Percentiles rank a stretch among this genome's conserved stretches.
Conservation (phyloP, 2,797 vertebrate genomes). For the Coendou prehensilis region DNA sequence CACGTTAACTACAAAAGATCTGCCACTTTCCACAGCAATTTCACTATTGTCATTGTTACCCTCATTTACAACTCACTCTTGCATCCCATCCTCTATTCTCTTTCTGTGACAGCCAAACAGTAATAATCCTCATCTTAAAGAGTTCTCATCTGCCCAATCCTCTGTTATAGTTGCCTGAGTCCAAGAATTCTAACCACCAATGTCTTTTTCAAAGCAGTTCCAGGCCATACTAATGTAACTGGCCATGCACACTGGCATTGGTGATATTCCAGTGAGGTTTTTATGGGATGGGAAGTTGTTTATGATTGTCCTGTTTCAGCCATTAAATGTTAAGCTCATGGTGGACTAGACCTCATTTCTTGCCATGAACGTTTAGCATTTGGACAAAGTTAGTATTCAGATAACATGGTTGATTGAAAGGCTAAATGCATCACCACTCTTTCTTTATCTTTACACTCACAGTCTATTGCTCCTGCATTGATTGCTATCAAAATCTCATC, state of each 20-base stretch:
- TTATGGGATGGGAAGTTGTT: fast-evolving
- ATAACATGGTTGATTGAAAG: fast-evolving
- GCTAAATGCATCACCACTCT: background rate
- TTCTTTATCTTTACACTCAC: background rate
- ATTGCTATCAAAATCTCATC: background rate
- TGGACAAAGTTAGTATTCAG: background rate
- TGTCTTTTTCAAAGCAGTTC: slow-evolving; percentile 15
- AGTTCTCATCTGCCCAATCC: background rate
- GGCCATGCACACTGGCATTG: no score
- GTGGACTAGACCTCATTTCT: background rate
- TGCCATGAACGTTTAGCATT: background rate
- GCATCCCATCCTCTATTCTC: background rate
- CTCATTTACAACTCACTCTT: background rate
- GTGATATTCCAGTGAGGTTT: background rate
- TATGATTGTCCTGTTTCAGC: background rate
- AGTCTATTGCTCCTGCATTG: background rate
- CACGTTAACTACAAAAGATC: slow-evolving; percentile 27
- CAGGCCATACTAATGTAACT: background rate
- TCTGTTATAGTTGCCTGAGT: background rate
- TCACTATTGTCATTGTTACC: background rate
- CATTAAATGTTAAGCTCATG: background rate
- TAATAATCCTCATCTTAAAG: background rate
- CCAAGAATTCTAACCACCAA: background rate
- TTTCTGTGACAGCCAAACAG: background rate
- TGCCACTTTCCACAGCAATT: background rate